These are phyloP conservation scores for Metallyticus violacea DNA, from an alignment of 2,888 invertebrate species.

Conservation along the genomic window DNA sequence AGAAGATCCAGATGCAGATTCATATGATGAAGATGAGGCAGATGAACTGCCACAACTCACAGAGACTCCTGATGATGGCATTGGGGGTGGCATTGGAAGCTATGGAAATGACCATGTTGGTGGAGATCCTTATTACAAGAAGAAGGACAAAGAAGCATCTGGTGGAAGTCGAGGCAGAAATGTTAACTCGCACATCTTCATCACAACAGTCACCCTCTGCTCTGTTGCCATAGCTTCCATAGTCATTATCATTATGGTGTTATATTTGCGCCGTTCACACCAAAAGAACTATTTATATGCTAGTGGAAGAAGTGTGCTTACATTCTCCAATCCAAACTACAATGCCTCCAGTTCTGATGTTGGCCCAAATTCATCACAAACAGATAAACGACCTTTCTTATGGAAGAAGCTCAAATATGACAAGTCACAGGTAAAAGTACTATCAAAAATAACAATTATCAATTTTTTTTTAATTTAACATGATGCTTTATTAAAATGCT, in stretches of 20 bases:
- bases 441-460: neutral
- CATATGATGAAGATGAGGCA: neutral
- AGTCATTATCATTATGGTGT: conserved; percentile 37
- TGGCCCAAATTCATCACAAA: conserved; percentile 43
- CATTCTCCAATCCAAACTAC: conserved; percentile 89
- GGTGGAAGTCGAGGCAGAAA: neutral
- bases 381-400: conserved; percentile 58
- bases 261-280: conserved; percentile 50
- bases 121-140: neutral
- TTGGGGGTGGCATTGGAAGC: neutral
- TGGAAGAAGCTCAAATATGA: conserved; percentile 79
- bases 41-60: neutral
- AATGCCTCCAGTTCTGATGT: conserved; percentile 56
- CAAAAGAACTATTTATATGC: conserved; percentile 55
- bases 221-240: conserved; percentile 11
- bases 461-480: neutral
- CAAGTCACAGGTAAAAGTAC: conserved; percentile 62
- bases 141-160: neutral
- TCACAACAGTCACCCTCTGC: conserved; percentile 15
- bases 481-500: neutral
- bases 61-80: neutral
- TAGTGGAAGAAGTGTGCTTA: conserved; percentile 66
- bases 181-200: conserved; percentile 12
- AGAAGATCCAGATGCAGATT: neutral
- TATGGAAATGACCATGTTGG: neutral